Evolutionary conservation across 2,888 invertebrate species (phyloP).

Genomic region (Microctonus aethiopoides): DNA sequence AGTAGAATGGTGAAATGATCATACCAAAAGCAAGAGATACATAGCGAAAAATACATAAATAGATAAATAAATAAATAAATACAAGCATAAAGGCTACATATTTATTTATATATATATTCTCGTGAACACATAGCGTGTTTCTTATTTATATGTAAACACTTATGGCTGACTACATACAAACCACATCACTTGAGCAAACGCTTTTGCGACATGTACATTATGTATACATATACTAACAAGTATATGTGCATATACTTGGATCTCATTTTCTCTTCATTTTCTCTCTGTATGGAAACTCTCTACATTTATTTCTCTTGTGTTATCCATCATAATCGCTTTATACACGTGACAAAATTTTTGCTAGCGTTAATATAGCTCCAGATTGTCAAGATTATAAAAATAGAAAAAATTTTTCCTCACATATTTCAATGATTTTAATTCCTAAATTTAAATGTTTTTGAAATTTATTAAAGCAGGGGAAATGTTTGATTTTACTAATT

Average conservation of each 20-base stretch:
- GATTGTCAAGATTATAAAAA: constrained; percentile 13
- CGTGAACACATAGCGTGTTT: neutral
- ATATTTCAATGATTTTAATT: neutral
- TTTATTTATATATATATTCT: constrained; percentile 23
- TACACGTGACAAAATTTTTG: constrained; percentile 47
- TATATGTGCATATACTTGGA: neutral
- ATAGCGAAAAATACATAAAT: neutral
- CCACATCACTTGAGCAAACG: constrained; percentile 15
- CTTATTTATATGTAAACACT: constrained; percentile 26
- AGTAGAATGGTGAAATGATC: constrained; percentile 54
- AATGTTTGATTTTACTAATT: too few species aligned
- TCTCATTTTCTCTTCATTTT: neutral
- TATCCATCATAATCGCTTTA: constrained; percentile 58
- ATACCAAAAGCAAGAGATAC: constrained; percentile 46
- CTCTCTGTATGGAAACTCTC: neutral
- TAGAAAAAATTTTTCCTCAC: neutral
- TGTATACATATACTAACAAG: neutral
- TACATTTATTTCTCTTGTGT: constrained; percentile 37
- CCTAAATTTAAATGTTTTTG: neutral
- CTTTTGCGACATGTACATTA: constrained; percentile 7
- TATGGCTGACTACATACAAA: constrained; percentile 67
- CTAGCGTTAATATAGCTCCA: constrained; percentile 44
- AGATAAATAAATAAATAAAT: neutral
- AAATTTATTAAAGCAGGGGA: neutral
- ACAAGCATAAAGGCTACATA: constrained; percentile 11